These are phyloP conservation scores for Pseudomyrmex pallidus DNA, from an alignment of 1,140 invertebrate species.

Conservation along the genomic window DNA sequence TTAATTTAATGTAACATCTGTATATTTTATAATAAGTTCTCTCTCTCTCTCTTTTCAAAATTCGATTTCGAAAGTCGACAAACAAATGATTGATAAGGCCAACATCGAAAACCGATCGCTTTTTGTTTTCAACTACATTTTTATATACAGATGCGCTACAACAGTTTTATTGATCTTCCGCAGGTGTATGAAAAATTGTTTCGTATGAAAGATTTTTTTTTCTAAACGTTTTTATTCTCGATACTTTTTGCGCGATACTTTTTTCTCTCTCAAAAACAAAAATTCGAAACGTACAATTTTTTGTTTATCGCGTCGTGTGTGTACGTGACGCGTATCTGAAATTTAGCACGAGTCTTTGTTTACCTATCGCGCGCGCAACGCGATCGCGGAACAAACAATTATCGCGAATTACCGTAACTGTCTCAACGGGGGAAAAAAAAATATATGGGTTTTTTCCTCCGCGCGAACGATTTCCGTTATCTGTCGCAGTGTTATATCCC, in stretches of 20 bases:
- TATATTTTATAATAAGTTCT: too few species aligned
- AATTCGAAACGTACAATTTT: slow-evolving; percentile 35
- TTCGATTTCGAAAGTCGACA: slow-evolving; percentile 4
- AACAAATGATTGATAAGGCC: slow-evolving; percentile 18
- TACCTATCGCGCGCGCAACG: not conserved
- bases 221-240: slow-evolving; percentile 26
- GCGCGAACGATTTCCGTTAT: too few species aligned
- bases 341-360: slow-evolving; percentile 16
- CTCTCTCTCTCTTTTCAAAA: not conserved
- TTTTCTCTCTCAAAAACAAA: slow-evolving; percentile 31
- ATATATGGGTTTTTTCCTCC: not conserved
- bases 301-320: not conserved
- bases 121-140: not conserved
- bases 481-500: too few species aligned
- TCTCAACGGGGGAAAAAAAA: not conserved
- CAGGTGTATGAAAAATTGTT: slow-evolving; percentile 11
- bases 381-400: slow-evolving; percentile 37
- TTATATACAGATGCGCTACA: too few species aligned
- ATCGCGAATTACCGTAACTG: not conserved
- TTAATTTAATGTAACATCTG: slow-evolving; percentile 56
- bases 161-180: slow-evolving; percentile 27
- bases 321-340: not conserved
- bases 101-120: slow-evolving; percentile 22
- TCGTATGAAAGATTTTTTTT: slow-evolving; percentile 22
- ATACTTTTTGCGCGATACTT: not conserved